These are phyloP conservation scores for Corythucha ciliata DNA, from an alignment of 2,888 invertebrate species.

Conservation along the genomic window DNA sequence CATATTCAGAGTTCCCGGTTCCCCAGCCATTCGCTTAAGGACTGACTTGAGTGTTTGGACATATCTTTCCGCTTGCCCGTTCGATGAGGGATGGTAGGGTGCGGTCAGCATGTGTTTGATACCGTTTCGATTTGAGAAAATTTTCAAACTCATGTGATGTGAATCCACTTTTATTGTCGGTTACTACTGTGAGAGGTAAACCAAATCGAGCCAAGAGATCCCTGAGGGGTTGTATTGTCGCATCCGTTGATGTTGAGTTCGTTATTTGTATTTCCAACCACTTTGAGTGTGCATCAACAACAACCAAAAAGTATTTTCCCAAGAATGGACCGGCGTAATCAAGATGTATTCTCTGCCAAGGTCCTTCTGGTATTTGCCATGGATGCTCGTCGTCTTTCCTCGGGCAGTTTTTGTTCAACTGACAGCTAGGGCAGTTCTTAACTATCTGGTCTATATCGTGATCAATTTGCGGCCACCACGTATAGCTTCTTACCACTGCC, in stretches of 20 bases:
- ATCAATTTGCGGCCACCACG: slow-evolving; percentile 35
- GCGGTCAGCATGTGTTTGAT: too few relatives aligned
- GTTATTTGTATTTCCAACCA: slow-evolving; percentile 32
- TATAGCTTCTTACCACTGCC: too few relatives aligned
- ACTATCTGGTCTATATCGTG: slow-evolving; percentile 32
- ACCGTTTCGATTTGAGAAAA: slow-evolving; percentile 27
- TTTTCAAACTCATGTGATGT: slow-evolving; percentile 24
- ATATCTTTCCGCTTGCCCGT: slow-evolving; percentile 16
- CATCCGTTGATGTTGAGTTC: slow-evolving; percentile 25
- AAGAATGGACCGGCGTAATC: slow-evolving; percentile 30
- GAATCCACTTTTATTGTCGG: slow-evolving; percentile 31
- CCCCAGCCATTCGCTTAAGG: too few relatives aligned
- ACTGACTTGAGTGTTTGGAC: slow-evolving; percentile 20
- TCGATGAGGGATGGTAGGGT: slow-evolving; percentile 26
- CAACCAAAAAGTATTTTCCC: slow-evolving; percentile 30
- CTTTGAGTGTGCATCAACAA: slow-evolving; percentile 34
- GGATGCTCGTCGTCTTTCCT: slow-evolving; percentile 21
- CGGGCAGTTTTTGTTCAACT: slow-evolving; percentile 6
- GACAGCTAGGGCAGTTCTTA: slow-evolving; percentile 24
- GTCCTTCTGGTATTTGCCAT: slow-evolving; percentile 30
- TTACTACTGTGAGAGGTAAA: slow-evolving; percentile 27
- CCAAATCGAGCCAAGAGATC: slow-evolving; percentile 28
- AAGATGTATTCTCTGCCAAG: slow-evolving; percentile 33
- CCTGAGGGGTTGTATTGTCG: slow-evolving; percentile 25
- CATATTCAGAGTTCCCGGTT: too few relatives aligned